Evolutionary conservation across 2,113 vertebrate genomes (phyloP), one percentile per base, ranked within the genome.

Genomic region (Arvicanthis niloticus): DNA sequence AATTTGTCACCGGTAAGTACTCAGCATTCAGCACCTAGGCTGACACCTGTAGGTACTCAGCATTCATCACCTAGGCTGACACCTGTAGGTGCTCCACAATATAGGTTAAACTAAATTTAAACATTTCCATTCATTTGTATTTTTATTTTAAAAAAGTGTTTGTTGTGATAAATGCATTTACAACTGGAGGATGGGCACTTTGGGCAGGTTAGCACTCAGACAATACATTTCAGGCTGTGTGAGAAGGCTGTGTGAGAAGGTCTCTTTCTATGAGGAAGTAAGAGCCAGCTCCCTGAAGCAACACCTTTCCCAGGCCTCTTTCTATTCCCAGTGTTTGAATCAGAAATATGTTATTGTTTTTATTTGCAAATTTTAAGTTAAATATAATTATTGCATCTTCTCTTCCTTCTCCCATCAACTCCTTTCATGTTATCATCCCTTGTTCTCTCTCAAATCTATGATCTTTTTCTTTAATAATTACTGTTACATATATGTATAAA

Each of bases 111-210:
- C 56, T 86, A 45, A 96, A 68, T 48, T 56, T 93, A 88, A 65
- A 60, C 34, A 67, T 86, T 82, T 70, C 34, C 42, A 67, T 77
- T 31, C 73, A 87, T 80, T 93, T 72, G 8, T 72, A 80, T 60
- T 88, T 95, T 94, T 93, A 95, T 31, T 86, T 17, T 75, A 88
- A 86, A 90, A 86, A 90, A 26, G 48, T 72, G 16, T 45, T 73
- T 87, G 62, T 76, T 11, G 26, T 70, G 56, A 53, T 70, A 84
- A 60, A 21, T 72, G 17, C 19, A 77, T 92, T 73, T 95, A 51
- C 58, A 60, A 68, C 62, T 67, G 24, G n/a, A 42, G 31, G 22
- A 7, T 24, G 22, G 21, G 34, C 5, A 31, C 51, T 42, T 51
- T 84, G 17, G 26, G 16, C 48, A 73, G 17, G 58, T 89, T 89